Conservation (phyloP, 2,888 invertebrate genomes). For the Alentia gelatinosa region DNA sequence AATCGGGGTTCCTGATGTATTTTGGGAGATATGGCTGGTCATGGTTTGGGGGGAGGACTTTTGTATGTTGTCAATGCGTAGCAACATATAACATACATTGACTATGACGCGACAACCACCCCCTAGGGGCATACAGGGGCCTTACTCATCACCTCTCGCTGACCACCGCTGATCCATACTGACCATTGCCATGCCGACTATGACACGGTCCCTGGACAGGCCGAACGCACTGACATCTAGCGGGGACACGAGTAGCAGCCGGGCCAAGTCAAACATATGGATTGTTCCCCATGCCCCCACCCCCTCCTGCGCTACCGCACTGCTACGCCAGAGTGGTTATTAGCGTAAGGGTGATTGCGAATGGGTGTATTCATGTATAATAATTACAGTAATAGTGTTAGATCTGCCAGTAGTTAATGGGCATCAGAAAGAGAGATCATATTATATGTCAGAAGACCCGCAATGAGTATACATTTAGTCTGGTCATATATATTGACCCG, state of each 20-base stretch:
- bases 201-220: background rate
- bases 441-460: no score
- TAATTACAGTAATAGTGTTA: no score
- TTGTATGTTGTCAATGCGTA: background rate
- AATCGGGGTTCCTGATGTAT: no score
- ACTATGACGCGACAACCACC: background rate
- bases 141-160: background rate
- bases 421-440: no score
- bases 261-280: conserved; percentile 5
- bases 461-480: no score
- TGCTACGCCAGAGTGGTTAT: no score
- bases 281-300: background rate
- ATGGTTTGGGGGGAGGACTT: no score
- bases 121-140: background rate
- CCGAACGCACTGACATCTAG: background rate
- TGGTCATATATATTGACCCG: no score
- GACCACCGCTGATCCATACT: background rate
- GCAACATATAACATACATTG: background rate
- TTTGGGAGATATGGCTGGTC: no score
- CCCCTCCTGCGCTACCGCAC: background rate
- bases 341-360: no score
- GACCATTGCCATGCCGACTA: background rate
- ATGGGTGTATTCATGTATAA: no score
- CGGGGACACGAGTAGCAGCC: background rate
- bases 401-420: no score